Conservation (phyloP, 2,888 invertebrate genomes). For the Philaethria dido region DNA sequence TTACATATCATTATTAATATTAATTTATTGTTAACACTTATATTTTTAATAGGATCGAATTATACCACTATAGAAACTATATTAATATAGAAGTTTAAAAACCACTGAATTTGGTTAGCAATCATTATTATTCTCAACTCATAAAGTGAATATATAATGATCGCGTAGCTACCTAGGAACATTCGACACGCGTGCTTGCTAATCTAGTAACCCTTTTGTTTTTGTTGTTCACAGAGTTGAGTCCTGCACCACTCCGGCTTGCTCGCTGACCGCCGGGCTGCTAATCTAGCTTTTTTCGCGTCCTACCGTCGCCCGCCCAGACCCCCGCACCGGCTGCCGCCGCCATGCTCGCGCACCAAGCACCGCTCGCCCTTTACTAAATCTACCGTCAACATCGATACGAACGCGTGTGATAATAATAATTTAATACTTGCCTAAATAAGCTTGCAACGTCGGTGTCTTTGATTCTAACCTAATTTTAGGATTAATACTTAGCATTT, state of each 20-base stretch:
- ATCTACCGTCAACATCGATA: slow-evolving; percentile 80
- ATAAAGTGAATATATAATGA: slow-evolving; percentile 15
- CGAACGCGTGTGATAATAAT: slow-evolving; percentile 82
- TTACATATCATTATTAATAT: background rate
- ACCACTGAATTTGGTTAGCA: background rate
- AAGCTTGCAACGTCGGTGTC: slow-evolving; percentile 83
- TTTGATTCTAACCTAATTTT: slow-evolving; percentile 79
- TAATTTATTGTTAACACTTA: background rate
- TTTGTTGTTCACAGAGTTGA: slow-evolving; percentile 84
- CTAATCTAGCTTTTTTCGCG: slow-evolving; percentile 83
- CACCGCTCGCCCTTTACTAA: slow-evolving; percentile 82
- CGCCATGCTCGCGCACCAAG: slow-evolving; percentile 81
- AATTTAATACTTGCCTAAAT: slow-evolving; percentile 80
- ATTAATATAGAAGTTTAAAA: background rate
- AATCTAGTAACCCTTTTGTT: slow-evolving; percentile 83
- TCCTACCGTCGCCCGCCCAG: slow-evolving; percentile 78
- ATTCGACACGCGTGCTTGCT: slow-evolving; percentile 74
- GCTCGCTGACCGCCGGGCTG: slow-evolving; percentile 83
- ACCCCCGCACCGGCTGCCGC: slow-evolving; percentile 73
- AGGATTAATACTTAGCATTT: slow-evolving; percentile 75
- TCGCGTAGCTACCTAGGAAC: slow-evolving; percentile 62
- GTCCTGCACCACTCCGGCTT: slow-evolving; percentile 83
- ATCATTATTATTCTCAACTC: background rate
- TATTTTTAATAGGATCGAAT: background rate
- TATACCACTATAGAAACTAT: background rate